Evolutionary conservation across 2,888 invertebrate species (phyloP), one percentile per base, ranked within the genome.

Genomic region (Micoletzkya japonica): DNA sequence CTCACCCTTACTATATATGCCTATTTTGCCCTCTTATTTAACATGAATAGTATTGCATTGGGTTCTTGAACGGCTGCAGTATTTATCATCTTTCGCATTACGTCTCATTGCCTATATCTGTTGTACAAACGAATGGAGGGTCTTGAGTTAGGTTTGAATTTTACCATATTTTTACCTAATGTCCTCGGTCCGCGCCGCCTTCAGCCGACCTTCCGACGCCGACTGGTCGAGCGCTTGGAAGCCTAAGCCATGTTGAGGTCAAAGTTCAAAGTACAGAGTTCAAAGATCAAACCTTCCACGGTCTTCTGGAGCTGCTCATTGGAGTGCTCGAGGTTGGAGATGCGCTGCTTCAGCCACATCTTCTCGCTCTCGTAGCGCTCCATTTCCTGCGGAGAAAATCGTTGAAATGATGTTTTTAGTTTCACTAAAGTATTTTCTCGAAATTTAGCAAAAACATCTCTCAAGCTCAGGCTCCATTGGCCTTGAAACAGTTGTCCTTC

Each of bases 321-420:
- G 64, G 76, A 76, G 57, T 73, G 73, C 58, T 82, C 81, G 37
- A 82, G 72, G 64, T 78, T 77, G n/a, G 70, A 64, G 37, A 82
- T 79, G 28, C 79, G 69, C 69, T 77, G 75, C 49, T 80, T 76
- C 28, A 82, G 72, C 75, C 79, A 78, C 44, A 76, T 75, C 70
- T 79, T 77, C 58, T 82, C 82, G 28, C 75, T 73, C 49, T 78
- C 80, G 59, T 82, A 82, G 60, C 72, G 73, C 24, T 67, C 44
- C 67, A 79, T 80, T 59, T 81, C 77, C 72, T 77, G n/a, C n/a
- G n/a, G n/a, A n/a, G 61, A 56, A 74, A 6, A 57, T 57, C 28
- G 52, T 7, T 24, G 52, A 52, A 52, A n/a, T n/a, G n/a, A n/a
- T n/a, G n/a, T n/a, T n/a, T n/a, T n/a, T n/a, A n/a, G n/a, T n/a